These are phyloP conservation scores for Strigamia maritima DNA, from an alignment of 2,888 invertebrate genomes.

Conservation along the genomic window DNA sequence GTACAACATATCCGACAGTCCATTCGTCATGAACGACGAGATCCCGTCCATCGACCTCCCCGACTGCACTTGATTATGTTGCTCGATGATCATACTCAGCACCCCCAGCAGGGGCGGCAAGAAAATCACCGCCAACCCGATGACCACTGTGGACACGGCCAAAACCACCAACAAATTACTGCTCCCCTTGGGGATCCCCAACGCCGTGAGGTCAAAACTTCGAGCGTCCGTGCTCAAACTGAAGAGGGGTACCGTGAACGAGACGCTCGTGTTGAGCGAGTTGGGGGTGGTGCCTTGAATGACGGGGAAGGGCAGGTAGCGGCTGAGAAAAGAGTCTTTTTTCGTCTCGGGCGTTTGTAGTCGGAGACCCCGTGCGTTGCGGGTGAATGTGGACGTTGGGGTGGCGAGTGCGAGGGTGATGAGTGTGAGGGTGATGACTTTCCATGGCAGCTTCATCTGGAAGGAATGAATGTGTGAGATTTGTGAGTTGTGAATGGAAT, in stretches of 20 bases:
- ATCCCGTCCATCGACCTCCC: conserved; percentile 28
- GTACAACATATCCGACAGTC: conserved; percentile 41
- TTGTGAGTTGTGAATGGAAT: no score
- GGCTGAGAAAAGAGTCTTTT: background rate
- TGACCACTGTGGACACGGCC: conserved; percentile 42
- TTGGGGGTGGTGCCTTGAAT: conserved; percentile 39
- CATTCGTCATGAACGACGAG: conserved; percentile 37
- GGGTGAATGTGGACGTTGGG: background rate
- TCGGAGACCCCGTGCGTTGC: background rate
- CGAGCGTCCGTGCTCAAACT: conserved; percentile 45
- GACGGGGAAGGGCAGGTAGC: conserved; percentile 26
- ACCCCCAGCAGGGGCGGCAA: conserved; percentile 41
- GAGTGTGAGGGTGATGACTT: background rate
- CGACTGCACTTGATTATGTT: background rate
- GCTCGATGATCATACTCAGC: conserved; percentile 38
- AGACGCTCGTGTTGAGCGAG: conserved; percentile 46
- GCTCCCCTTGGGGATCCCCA: conserved; percentile 40
- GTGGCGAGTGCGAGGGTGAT: background rate
- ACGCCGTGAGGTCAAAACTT: conserved; percentile 41
- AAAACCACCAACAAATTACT: conserved; percentile 41
- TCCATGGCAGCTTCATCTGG: background rate
- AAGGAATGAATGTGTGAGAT: no score
- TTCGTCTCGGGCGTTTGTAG: background rate
- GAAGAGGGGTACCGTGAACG: conserved; percentile 47
- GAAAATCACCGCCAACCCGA: conserved; percentile 43